phyloP scores from a whole-genome alignment of 2,888 invertebrate genomes.

The Phalangium opilio region DNA sequence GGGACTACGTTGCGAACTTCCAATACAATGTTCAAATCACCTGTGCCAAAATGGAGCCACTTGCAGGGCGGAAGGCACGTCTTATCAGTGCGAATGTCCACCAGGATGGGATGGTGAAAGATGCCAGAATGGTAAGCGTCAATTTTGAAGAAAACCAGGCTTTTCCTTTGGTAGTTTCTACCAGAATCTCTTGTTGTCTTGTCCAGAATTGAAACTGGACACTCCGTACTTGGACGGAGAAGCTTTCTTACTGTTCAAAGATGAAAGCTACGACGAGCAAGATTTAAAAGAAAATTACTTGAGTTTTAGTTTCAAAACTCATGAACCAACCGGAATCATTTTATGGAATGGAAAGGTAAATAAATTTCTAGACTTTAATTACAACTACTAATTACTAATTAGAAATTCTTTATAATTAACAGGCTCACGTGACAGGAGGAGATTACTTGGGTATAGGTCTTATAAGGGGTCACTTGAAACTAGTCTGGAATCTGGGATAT shows the following conservation, averaged over 20 bases:
- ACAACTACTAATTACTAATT: no score
- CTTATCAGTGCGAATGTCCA: conserved; percentile 58
- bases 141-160: no score
- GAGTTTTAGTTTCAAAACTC: conserved; percentile 10
- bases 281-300: conserved; percentile 11
- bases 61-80: conserved; percentile 49
- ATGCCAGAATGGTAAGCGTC: conserved; percentile 61
- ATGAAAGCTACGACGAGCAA: conserved; percentile 7
- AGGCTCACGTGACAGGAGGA: conserved; percentile 5
- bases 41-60: conserved; percentile 78
- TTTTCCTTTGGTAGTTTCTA: no score
- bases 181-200: no score
- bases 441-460: conserved; percentile 16
- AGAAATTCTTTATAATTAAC: not conserved
- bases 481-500: conserved; percentile 17
- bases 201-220: no score
- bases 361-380: no score
- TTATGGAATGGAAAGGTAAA: conserved; percentile 17
- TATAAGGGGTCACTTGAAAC: conserved; percentile 12
- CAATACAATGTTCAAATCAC: conserved; percentile 54
- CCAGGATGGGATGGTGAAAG: conserved; percentile 70
- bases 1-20: conserved; percentile 54
- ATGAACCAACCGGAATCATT: conserved; percentile 10
- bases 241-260: conserved; percentile 11
- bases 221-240: conserved; percentile 10